Conservation (phyloP, 1,140 invertebrate genomes). For the Drosophila gunungcola region DNA sequence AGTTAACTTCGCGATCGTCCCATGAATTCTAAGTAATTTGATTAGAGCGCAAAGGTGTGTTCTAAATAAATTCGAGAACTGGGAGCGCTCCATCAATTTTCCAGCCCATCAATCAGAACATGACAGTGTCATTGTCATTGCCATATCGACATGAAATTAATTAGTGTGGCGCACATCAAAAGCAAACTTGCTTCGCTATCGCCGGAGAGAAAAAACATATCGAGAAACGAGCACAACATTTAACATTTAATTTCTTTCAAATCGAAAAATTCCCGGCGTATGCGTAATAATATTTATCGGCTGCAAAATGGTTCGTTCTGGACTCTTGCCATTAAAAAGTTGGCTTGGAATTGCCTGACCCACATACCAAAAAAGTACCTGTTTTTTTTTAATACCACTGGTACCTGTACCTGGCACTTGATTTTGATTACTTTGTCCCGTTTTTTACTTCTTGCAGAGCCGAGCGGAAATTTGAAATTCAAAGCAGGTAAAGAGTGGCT, state of each 20-base stretch:
- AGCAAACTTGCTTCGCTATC: slow-evolving; percentile 26
- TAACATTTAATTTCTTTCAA: slow-evolving; percentile 37
- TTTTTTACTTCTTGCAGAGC: slow-evolving; percentile 14
- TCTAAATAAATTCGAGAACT: slow-evolving; percentile 7
- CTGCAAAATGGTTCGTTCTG: slow-evolving; percentile 12
- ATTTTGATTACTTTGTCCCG: slow-evolving; percentile 31
- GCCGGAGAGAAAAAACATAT: slow-evolving; percentile 4
- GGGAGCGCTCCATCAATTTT: slow-evolving; percentile 6
- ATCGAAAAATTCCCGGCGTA: slow-evolving; percentile 33
- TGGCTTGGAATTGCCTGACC: slow-evolving; percentile 28
- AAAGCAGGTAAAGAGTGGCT: slow-evolving; percentile 58
- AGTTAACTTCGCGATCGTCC: not conserved
- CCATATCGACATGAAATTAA: slow-evolving; percentile 60
- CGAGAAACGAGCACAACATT: slow-evolving; percentile 8
- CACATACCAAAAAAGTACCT: slow-evolving; percentile 34
- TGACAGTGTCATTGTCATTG: slow-evolving; percentile 31
- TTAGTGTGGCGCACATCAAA: slow-evolving; percentile 47
- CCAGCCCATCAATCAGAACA: slow-evolving; percentile 35
- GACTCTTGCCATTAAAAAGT: slow-evolving; percentile 4
- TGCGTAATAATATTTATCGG: slow-evolving; percentile 35
- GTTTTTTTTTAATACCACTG: slow-evolving; percentile 11
- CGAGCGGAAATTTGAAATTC: slow-evolving; percentile 57
- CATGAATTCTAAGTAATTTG: slow-evolving; percentile 7
- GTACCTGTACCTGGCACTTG: slow-evolving; percentile 37
- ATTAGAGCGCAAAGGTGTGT: slow-evolving; percentile 11